These are phyloP conservation scores for Rousettus madagascariensis DNA, from an alignment of 2,797 vertebrate genomes.

Conservation along the genomic window DNA sequence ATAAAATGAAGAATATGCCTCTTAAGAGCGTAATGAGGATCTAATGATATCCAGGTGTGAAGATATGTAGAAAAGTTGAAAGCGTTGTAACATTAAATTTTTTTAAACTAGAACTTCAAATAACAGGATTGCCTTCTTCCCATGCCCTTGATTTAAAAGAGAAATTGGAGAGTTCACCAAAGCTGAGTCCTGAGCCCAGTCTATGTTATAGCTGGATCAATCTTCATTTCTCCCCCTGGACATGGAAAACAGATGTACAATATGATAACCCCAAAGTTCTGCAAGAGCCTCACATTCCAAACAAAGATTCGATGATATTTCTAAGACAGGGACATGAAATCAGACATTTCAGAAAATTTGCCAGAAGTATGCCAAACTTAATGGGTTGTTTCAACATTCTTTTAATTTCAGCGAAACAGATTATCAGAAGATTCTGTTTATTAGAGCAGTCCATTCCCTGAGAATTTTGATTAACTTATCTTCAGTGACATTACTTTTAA, in stretches of 20 bases:
- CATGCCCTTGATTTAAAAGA: conserved; percentile 1
- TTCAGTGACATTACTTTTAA: conserved; percentile 50
- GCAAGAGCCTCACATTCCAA: not conserved
- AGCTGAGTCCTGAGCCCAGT: not conserved
- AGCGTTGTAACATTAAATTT: not conserved
- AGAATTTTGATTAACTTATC: conserved; percentile 56
- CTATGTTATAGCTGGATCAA: not conserved
- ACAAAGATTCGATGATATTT: conserved; percentile 28
- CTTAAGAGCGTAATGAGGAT: not conserved
- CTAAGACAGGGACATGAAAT: not conserved
- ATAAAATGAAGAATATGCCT: not conserved
- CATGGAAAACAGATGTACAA: not conserved
- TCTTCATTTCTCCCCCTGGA: conserved; percentile 10
- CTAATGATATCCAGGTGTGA: not conserved
- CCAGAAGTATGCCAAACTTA: conserved; percentile 35
- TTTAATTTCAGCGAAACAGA: conserved; percentile 37
- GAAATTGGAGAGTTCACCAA: conserved; percentile 11
- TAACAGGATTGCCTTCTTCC: not conserved
- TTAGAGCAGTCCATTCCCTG: conserved; percentile 22
- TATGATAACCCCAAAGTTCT: not conserved
- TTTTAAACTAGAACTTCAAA: not conserved
- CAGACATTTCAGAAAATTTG: conserved; percentile 42
- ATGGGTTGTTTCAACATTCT: conserved; percentile 28
- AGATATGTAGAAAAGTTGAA: not conserved
- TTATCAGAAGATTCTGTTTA: conserved; percentile 57